Evolutionary conservation across 2,113 vertebrate genomes (phyloP).

Genomic region (Myiopsitta monachus): DNA sequence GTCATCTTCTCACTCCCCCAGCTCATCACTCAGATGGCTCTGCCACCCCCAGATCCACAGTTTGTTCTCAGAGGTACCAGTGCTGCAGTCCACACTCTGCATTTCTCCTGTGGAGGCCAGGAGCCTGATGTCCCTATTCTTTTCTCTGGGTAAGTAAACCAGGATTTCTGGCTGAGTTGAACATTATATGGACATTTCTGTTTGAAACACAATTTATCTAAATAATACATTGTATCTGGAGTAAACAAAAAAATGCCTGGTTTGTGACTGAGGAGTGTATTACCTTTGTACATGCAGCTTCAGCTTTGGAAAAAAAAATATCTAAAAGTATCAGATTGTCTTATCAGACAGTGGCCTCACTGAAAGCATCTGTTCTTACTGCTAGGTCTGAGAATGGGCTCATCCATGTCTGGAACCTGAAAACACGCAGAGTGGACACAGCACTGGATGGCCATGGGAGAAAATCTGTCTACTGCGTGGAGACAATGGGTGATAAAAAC

Average conservation of each 20-base stretch:
- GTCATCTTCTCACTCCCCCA: background rate
- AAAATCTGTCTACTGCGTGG: conserved; percentile 84
- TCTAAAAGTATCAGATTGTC: background rate
- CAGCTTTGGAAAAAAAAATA: background rate
- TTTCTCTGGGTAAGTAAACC: conserved; percentile 85
- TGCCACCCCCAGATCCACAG: conserved; percentile 81
- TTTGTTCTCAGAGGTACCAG: conserved; percentile 87
- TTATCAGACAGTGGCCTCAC: background rate
- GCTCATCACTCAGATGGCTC: conserved; percentile 57
- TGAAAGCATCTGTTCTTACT: background rate
- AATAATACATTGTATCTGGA: background rate
- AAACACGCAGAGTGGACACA: conserved; percentile 75
- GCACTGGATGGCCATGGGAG: conserved; percentile 83
- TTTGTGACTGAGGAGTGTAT: background rate
- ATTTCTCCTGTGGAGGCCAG: conserved; percentile 75
- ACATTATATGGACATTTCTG: background rate
- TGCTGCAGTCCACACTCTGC: conserved; percentile 83
- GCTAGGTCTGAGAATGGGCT: conserved; percentile 83
- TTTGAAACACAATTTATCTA: background rate
- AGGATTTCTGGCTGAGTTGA: background rate
- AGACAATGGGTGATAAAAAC: conserved; percentile 65
- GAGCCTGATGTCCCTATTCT: conserved; percentile 73
- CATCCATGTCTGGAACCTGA: conserved; percentile 90
- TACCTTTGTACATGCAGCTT: background rate
- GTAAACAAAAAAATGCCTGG: background rate